Conservation (phyloP, 2,113 vertebrate genomes). For the Zosterops lateralis region DNA sequence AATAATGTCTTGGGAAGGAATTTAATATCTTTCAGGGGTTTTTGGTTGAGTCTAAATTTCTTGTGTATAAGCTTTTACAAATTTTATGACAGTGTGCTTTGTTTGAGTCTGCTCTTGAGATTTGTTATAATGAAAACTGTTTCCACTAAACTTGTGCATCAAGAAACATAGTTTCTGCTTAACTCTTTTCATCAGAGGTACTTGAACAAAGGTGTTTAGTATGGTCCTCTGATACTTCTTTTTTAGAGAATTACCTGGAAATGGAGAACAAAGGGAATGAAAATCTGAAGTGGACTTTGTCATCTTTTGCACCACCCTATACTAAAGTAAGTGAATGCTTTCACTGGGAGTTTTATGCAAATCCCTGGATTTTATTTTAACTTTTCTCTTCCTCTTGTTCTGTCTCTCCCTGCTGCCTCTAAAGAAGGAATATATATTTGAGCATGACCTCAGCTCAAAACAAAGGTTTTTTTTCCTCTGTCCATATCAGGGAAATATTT, state of each 20-base stretch:
- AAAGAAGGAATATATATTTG: background rate
- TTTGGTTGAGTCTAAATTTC: background rate
- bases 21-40: background rate
- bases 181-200: background rate
- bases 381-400: background rate
- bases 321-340: constrained; percentile 82
- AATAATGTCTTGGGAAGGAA: background rate
- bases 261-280: constrained; percentile 83
- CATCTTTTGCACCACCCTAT: constrained; percentile 91
- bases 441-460: background rate
- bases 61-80: background rate
- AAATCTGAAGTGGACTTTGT: constrained; percentile 87
- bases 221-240: background rate
- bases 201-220: background rate
- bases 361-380: background rate
- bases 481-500: background rate
- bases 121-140: background rate
- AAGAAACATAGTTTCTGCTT: background rate
- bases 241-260: constrained; percentile 81
- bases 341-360: background rate
- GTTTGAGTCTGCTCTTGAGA: background rate
- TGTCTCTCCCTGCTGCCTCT: background rate
- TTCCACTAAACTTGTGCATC: background rate
- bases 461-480: background rate
- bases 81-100: background rate